These are phyloP conservation scores for Leptodactylus fallax DNA, from an alignment of 2,797 vertebrate genomes.

Conservation along the genomic window DNA sequence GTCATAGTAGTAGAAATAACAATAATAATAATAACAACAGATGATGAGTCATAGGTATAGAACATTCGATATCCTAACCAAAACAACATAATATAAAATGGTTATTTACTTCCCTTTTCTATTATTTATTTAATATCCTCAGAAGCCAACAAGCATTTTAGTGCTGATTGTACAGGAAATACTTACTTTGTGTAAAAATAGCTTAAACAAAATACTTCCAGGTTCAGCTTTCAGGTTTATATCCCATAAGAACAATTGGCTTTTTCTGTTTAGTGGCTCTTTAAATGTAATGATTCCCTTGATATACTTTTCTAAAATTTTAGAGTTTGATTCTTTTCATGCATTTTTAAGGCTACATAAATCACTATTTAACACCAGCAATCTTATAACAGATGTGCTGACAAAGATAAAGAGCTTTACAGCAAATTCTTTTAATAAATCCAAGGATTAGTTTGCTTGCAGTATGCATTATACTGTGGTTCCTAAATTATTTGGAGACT, in stretches of 20 bases:
- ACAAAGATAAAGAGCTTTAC: conserved; percentile 60
- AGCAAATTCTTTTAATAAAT: conserved; percentile 66
- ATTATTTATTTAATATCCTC: not conserved
- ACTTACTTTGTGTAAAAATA: too few relatives aligned
- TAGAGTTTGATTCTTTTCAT: conserved; percentile 9
- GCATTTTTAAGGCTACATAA: conserved; percentile 38
- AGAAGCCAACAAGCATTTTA: not conserved
- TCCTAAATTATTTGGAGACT: conserved; percentile 69
- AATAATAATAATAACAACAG: too few relatives aligned
- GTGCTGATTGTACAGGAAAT: not conserved
- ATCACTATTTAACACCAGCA: not conserved
- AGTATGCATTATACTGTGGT: conserved; percentile 67
- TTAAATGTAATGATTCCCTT: conserved; percentile 12
- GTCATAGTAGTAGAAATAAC: too few relatives aligned
- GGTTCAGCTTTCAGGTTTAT: not conserved
- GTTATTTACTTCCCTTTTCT: not conserved
- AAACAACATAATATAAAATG: too few relatives aligned
- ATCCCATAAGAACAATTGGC: not conserved
- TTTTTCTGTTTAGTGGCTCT: not conserved
- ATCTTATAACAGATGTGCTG: conserved; percentile 11
- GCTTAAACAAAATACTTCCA: not conserved
- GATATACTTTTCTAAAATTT: conserved; percentile 38
- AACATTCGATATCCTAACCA: too few relatives aligned
- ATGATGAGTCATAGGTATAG: too few relatives aligned
- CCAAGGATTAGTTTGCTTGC: conserved; percentile 65